Conservation (phyloP, 2,113 vertebrate species). For the Lichenostomus cassidix region DNA sequence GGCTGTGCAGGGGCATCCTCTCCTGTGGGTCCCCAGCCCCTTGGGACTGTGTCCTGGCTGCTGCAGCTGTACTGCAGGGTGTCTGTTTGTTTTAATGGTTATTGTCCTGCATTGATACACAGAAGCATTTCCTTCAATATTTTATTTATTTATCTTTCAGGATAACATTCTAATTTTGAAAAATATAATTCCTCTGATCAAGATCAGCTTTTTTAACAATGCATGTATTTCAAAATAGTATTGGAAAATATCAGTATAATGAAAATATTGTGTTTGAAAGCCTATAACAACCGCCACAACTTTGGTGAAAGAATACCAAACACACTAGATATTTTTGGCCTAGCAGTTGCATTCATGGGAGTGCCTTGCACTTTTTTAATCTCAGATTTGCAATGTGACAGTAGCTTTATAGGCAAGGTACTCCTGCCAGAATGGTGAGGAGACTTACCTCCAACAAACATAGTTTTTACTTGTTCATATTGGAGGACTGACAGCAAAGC, state of each 20-base stretch:
- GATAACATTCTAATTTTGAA: background rate
- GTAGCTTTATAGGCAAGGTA: background rate
- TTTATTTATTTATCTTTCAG: background rate
- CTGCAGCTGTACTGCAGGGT: background rate
- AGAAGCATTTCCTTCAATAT: background rate
- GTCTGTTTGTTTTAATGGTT: background rate
- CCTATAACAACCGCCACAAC: background rate
- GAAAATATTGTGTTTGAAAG: background rate
- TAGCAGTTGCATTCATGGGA: background rate
- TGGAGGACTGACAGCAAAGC: background rate
- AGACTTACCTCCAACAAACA: background rate
- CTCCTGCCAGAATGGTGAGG: background rate
- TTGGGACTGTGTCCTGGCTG: background rate
- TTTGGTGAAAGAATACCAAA: background rate
- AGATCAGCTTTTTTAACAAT: background rate
- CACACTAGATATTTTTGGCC: background rate
- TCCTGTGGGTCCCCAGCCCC: too few species aligned
- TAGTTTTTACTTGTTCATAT: background rate
- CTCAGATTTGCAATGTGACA: background rate
- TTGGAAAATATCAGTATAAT: background rate
- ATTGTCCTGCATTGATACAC: fast-evolving
- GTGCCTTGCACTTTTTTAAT: background rate
- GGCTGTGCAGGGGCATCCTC: background rate
- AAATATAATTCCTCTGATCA: background rate
- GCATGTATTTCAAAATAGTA: background rate